phyloP scores from a whole-genome alignment of 1,140 invertebrate species.

The Drosophila rufa region DNA sequence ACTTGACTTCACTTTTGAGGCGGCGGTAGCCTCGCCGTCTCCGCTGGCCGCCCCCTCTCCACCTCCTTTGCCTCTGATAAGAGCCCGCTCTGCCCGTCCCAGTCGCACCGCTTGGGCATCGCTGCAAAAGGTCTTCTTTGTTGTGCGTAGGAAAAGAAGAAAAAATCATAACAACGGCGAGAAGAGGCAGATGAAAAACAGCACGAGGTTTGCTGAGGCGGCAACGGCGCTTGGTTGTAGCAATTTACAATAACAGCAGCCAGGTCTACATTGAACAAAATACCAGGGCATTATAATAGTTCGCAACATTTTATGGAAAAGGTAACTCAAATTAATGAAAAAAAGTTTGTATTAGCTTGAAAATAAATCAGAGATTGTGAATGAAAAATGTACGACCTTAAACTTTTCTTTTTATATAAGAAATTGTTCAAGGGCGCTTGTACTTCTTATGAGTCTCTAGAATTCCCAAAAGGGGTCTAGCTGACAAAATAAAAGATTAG shows the following conservation, averaged over 20 bases:
- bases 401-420: too few relatives aligned
- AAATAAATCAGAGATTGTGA: too few relatives aligned
- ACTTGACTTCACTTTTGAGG: conserved; percentile 60
- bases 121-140: conserved; percentile 79
- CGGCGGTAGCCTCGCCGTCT: conserved; percentile 71
- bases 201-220: conserved; percentile 77
- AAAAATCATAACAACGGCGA: conserved; percentile 50
- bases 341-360: too few relatives aligned
- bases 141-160: conserved; percentile 62
- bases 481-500: too few relatives aligned
- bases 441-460: too few relatives aligned
- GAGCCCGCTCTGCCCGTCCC: conserved; percentile 2
- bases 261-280: conserved; percentile 19
- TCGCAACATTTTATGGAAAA: too few relatives aligned
- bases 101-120: conserved; percentile 11
- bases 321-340: too few relatives aligned
- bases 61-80: conserved; percentile 67
- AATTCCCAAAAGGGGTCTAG: too few relatives aligned
- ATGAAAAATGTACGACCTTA: too few relatives aligned
- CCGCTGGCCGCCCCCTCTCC: conserved; percentile 23
- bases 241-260: conserved; percentile 75
- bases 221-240: conserved; percentile 68
- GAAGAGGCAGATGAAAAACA: conserved; percentile 52
- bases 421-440: too few relatives aligned
- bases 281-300: too few relatives aligned